Evolutionary conservation across 2,888 invertebrate genomes (phyloP), one percentile per base, ranked within the genome.

Genomic region (Nomada ruficornis): DNA sequence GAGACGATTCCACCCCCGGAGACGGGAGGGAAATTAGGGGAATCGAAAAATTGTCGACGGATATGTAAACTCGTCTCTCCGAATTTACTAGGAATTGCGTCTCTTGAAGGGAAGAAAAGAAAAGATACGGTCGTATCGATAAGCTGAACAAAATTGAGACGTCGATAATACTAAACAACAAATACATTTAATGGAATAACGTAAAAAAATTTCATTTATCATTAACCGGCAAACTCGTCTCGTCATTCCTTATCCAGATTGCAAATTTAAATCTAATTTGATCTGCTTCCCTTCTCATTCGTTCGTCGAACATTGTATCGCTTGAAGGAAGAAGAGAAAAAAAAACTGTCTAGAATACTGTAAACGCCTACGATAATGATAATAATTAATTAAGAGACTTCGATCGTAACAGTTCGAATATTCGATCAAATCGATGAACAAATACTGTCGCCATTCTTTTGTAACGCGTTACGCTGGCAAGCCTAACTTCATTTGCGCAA

Each of bases 321-420:
- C 23, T 23, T 55, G n/a, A 23, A 20, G n/a, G 18, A 26, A 23
- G 63, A 20, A 26, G 26, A 26, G 26, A 2, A 2, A 55, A 23
- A 36, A n/a, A 68, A 75, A 65, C 47, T 67, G 36, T 59, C 75
- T 79, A 65, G 70, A 82, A 80, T 80, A 80, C 82, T 82, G 82
- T 52, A 54, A 71, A 82, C 36, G 9, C 20, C 36, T 42, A 23
- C 52, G 50, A 73, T 29, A 13, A 47, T 47, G 10, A 47, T 15
- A 13, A 15, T 47, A 13, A 47, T 13, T 18, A 29, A 5, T 50
- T 54, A 2, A 29, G 44, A 15, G n/a, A 42, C 50, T 44, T 26
- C 10, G n/a, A 70, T 15, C 23, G 44, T 50, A 20, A 67, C 18
- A 11, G n/a, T 26, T 47, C 47, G n/a, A 50, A 18, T 18, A 52